phyloP scores from a whole-genome alignment of 1,140 invertebrate genomes.

The Drosophila subobscura region DNA sequence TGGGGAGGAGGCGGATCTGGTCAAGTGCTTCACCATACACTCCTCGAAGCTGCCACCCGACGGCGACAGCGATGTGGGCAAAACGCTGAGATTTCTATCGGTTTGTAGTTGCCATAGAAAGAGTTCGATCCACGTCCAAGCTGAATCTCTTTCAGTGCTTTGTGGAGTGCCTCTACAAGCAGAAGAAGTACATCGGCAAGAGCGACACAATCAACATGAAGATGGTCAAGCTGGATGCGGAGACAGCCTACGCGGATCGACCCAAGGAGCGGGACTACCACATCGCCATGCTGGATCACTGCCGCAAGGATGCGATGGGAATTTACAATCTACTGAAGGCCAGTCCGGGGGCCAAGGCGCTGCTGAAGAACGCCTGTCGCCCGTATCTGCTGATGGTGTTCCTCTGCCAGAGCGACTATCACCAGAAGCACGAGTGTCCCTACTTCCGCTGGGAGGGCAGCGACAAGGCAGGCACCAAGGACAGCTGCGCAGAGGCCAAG shows the following conservation, averaged over 20 bases:
- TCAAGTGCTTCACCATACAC: constrained; percentile 61
- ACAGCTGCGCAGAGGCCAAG: constrained; percentile 23
- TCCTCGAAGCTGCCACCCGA: constrained; percentile 40
- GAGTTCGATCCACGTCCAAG: neutral
- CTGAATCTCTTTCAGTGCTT: constrained; percentile 47
- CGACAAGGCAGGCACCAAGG: constrained; percentile 11
- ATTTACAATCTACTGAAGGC: constrained; percentile 42
- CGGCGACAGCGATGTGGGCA: constrained; percentile 29
- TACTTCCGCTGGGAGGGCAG: constrained; percentile 63
- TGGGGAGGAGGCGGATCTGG: constrained; percentile 34
- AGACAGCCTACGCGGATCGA: constrained; percentile 34
- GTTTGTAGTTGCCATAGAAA: constrained; percentile 25
- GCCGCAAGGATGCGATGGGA: constrained; percentile 52
- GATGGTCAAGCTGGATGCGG: constrained; percentile 65
- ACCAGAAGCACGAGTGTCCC: constrained; percentile 61
- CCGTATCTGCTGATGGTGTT: constrained; percentile 61
- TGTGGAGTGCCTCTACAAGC: constrained; percentile 68
- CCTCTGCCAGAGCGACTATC: constrained; percentile 59
- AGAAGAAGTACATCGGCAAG: constrained; percentile 66
- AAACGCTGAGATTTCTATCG: constrained; percentile 57
- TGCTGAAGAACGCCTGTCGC: constrained; percentile 53
- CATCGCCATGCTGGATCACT: constrained; percentile 51
- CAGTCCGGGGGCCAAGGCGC: constrained; percentile 35
- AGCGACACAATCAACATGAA: constrained; percentile 71
- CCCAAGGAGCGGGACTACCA: constrained; percentile 67